phyloP scores from a whole-genome alignment of 1,140 invertebrate species.

The Tetraneura akinire region DNA sequence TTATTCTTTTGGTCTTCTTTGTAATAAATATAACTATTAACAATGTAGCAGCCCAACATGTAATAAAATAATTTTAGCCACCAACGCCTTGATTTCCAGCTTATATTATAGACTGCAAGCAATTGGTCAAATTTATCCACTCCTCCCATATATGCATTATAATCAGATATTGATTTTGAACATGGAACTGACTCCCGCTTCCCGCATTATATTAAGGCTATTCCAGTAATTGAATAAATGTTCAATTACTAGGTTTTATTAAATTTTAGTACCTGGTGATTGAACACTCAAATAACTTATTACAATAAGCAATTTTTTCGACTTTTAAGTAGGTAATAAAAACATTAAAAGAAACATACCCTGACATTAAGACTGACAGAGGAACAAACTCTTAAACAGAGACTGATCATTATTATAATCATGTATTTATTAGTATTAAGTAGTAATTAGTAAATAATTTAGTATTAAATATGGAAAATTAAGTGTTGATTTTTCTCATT shows the following conservation, averaged over 20 bases:
- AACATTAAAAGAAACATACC: too few species aligned
- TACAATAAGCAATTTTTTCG: too few species aligned
- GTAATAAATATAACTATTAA: slow-evolving; percentile 52
- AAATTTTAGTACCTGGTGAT: background rate
- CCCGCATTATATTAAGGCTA: too few species aligned
- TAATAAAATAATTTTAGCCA: slow-evolving; percentile 52
- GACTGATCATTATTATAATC: too few species aligned
- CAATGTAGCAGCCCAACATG: slow-evolving; percentile 47
- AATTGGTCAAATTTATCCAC: background rate
- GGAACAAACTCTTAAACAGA: too few species aligned
- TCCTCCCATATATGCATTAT: background rate
- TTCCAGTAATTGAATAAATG: background rate
- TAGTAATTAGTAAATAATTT: too few species aligned
- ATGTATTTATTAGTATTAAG: too few species aligned
- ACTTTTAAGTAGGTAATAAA: too few species aligned
- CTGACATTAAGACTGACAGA: too few species aligned
- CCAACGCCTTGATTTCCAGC: slow-evolving; percentile 28
- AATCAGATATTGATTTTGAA: background rate
- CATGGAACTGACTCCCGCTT: background rate
- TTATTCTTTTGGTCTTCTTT: slow-evolving; percentile 31
- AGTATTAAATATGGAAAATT: too few species aligned
- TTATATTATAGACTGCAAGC: background rate
- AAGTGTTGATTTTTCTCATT: too few species aligned
- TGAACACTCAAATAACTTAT: background rate
- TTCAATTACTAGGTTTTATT: background rate